phyloP scores from a whole-genome alignment of 2,888 invertebrate species.

The Stegana nigrithorax region DNA sequence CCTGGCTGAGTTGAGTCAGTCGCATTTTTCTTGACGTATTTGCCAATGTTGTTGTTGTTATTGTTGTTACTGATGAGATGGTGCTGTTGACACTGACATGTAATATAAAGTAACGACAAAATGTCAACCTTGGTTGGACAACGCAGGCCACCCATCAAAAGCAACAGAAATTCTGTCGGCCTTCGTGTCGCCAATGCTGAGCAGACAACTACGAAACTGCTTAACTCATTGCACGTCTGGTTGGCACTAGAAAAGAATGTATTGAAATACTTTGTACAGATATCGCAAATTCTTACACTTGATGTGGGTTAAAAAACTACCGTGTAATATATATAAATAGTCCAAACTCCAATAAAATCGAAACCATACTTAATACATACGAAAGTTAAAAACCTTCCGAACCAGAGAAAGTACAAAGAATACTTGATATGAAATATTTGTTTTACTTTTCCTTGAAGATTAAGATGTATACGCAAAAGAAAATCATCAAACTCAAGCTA shows the following conservation, averaged over 20 bases:
- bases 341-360: no score
- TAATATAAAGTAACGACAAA: conserved; percentile 54
- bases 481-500: conserved; percentile 52
- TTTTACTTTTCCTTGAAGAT: conserved; percentile 23
- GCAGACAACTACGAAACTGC: neutral
- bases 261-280: no score
- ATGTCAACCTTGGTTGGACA: conserved; percentile 51
- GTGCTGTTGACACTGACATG: conserved; percentile 59
- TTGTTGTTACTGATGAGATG: conserved; percentile 31
- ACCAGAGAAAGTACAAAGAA: no score
- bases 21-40: neutral
- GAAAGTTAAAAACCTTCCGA: no score
- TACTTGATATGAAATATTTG: no score
- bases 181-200: neutral
- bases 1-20: neutral
- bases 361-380: no score
- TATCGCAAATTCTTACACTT: neutral
- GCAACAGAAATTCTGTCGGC: no score
- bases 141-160: neutral
- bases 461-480: no score
- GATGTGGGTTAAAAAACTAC: conserved; percentile 4
- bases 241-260: neutral
- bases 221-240: neutral
- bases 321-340: no score
- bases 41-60: conserved; percentile 1